Evolutionary conservation across 2,888 invertebrate species (phyloP), one percentile per base, ranked within the genome.

Genomic region (Lycocerus yunnanus): DNA sequence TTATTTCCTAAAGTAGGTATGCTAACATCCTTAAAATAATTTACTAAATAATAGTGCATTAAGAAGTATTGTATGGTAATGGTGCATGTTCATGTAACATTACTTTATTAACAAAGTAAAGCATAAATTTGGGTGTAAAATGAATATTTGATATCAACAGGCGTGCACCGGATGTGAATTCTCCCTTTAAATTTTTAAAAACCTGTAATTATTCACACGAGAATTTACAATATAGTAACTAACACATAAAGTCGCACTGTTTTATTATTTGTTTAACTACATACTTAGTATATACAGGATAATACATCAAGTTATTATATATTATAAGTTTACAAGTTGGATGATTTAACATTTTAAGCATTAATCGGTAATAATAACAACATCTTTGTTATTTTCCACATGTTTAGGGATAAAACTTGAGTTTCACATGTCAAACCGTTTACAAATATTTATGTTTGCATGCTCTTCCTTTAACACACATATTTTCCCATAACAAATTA

Each of bases 71-170:
- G 74, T 74, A 74, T 74, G 74, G 43, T 71, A 74, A 74, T 63
- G 20, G 20, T 18, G 61, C 18, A 63, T 63, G 20, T 18, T 63
- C 61, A 20, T 74, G 63, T 43, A 71, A 71, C 66, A 74, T 71
- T 68, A 65, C 66, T 73, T 66, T 65, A 68, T 69, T 66, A 73
- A 27, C 43, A 65, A 69, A 69, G 66, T 71, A 68, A 71, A 59
- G 71, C 71, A 71, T 74, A 71, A 74, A 74, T 74, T 74, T 74
- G 71, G 71, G 71, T 71, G 74, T 74, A 74, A 74, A 69, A 74
- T 71, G 71, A 71, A 71, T 74, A 74, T 71, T 71, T 68, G 71
- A 74, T 71, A 74, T 68, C 71, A 71, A 68, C 66, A 43, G 60
- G 68, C 69, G 61, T 63, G 20, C 20, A 71, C 74, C 71, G 74